A percentile compares a stretch with the other conserved stretches of the same genome.
These are phyloP conservation scores for Panthera leo DNA, from an alignment of 2,113 vertebrate species.

Conservation along the genomic window DNA sequence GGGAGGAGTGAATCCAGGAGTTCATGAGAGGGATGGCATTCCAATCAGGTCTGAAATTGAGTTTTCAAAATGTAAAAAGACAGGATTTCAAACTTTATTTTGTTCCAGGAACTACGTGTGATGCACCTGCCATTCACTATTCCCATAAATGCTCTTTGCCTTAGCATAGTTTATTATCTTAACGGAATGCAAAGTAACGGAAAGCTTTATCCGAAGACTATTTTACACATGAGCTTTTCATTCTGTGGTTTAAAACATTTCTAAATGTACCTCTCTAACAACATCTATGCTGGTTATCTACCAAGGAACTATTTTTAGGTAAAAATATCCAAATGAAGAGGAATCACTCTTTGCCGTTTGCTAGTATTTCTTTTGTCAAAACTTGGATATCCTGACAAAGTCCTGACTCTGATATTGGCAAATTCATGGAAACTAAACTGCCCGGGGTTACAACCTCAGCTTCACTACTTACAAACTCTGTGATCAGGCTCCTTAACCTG, in stretches of 20 bases:
- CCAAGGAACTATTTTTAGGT: background rate
- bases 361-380: background rate
- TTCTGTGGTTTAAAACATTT: background rate
- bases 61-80: slow-evolving; percentile 43
- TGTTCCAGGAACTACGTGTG: slow-evolving; percentile 45
- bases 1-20: background rate
- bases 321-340: slow-evolving; percentile 13
- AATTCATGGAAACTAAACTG: background rate
- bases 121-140: background rate
- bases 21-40: background rate
- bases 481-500: background rate
- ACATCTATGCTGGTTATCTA: background rate
- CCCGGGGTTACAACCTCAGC: background rate
- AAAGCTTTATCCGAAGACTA: slow-evolving; percentile 48
- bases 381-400: slow-evolving; percentile 10
- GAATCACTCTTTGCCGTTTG: background rate
- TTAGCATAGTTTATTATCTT: background rate
- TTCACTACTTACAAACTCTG: background rate
- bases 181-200: slow-evolving; percentile 3
- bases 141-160: background rate
- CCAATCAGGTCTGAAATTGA: background rate
- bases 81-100: slow-evolving; percentile 37
- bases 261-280: background rate
- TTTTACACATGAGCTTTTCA: slow-evolving; percentile 24
- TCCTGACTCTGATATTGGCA: background rate